Evolutionary conservation across 2,888 invertebrate species (phyloP).

Genomic region (Diaprepes abbreviatus): DNA sequence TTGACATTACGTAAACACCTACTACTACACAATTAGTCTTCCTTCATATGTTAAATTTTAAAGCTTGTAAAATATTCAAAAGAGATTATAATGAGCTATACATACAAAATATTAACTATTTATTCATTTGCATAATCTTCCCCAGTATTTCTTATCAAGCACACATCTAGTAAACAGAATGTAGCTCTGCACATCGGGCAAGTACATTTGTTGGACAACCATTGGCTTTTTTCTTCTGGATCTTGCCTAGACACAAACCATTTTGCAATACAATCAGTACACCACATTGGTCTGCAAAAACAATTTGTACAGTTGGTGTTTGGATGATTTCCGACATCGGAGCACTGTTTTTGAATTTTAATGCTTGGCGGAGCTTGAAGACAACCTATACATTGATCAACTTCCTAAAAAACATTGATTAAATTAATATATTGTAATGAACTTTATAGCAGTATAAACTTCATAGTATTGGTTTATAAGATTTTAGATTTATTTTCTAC

Average conservation of each 20-base stretch:
- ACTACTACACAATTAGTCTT: neutral
- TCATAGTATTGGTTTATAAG: too few species aligned
- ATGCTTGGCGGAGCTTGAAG: slow-evolving; percentile 83
- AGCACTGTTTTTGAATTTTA: slow-evolving; percentile 81
- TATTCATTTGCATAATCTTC: slow-evolving; percentile 7
- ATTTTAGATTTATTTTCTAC: too few species aligned
- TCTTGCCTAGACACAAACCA: slow-evolving; percentile 91
- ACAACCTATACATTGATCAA: slow-evolving; percentile 90
- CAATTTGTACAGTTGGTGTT: slow-evolving; percentile 72
- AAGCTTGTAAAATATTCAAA: too few species aligned
- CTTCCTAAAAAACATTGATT: slow-evolving; percentile 71
- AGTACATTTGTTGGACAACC: slow-evolving; percentile 86
- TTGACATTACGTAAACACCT: neutral
- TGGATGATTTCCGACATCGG: slow-evolving; percentile 63
- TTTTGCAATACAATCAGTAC: slow-evolving; percentile 84
- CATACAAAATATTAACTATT: too few species aligned
- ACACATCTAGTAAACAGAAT: slow-evolving; percentile 90
- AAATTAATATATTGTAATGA: too few species aligned
- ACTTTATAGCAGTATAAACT: too few species aligned
- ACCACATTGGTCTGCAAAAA: slow-evolving; percentile 91
- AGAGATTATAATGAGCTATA: too few species aligned
- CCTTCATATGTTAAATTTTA: too few species aligned
- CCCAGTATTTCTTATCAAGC: slow-evolving; percentile 56
- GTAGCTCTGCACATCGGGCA: slow-evolving; percentile 90
- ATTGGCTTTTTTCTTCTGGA: slow-evolving; percentile 77